Evolutionary conservation across 2,888 invertebrate genomes (phyloP), one percentile per base, ranked within the genome.

Genomic region (Trachelus stipa): DNA sequence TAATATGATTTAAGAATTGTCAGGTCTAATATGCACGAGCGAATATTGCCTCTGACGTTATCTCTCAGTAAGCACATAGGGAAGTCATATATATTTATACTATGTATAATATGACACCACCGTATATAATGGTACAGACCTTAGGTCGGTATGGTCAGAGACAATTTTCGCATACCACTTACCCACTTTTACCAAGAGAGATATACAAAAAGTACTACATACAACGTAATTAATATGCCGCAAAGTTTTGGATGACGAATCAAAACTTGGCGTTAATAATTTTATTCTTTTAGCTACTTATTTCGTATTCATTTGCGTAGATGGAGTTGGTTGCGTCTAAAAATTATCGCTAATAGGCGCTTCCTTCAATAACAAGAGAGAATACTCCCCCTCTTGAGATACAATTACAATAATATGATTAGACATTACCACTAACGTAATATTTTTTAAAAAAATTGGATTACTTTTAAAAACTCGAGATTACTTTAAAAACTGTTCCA

Each of bases 41-140:
- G 76, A 75, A 79, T 34, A 73, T 81, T 81, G 78, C 73, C 79
- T 80, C 81, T 76, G 69, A 34, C 73, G 78, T 79, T 30, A 30
- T 15, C 71, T 68, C 71, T 79, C 76, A 75, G 76, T 75, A 79
- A 71, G 71, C 71, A 30, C 33, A 71, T 30, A 34, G 71, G 71
- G 34, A 84, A 81, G 84, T 86, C 82, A 84, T 86, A 83, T 82
- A 82, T 82, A 83, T 81, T 85, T 87, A 85, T 77, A 84, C 85
- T 86, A 86, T 83, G 81, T 83, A 86, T 86, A 86, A 87, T 87
- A 87, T 85, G 87, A 87, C 87, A 86, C 86, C 84, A 85, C 76
- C 79, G 80, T 81, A 76, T 81, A 84, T 83, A 83, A 73, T 85
- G 85, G 83, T 87, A 87, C 80, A 78, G 83, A 87, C 84, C 85